phyloP scores from a whole-genome alignment of 2,888 invertebrate species.

The Panopea generosa region DNA sequence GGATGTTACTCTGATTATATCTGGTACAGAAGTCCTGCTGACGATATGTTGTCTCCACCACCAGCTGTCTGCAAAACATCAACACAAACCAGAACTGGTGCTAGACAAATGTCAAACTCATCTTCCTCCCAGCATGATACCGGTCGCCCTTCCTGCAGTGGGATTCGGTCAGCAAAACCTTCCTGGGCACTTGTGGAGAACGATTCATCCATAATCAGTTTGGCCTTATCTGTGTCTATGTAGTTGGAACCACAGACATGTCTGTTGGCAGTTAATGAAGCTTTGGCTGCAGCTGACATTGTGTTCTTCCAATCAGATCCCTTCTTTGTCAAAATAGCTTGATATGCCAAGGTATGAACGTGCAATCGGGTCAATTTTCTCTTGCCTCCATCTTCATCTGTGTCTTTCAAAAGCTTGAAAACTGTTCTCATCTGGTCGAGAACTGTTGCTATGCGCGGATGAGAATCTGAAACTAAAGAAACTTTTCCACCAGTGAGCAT shows the following conservation, averaged over 20 bases:
- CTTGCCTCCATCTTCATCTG: conserved; percentile 82
- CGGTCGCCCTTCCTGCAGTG: conserved; percentile 90
- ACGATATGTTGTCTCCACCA: conserved; percentile 95
- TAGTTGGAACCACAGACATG: conserved; percentile 91
- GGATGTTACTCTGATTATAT: no score
- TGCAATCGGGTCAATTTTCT: conserved; percentile 91
- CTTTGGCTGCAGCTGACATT: conserved; percentile 92
- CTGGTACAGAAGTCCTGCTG: conserved; percentile 90
- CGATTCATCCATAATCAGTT: conserved; percentile 92
- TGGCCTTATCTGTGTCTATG: conserved; percentile 87
- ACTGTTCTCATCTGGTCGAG: conserved; percentile 93
- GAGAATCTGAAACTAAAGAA: conserved; percentile 91
- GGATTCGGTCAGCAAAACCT: conserved; percentile 87
- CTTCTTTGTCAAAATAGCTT: conserved; percentile 91
- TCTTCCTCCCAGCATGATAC: conserved; percentile 93
- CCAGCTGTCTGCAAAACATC: conserved; percentile 93
- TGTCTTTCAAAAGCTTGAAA: conserved; percentile 85
- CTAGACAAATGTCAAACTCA: conserved; percentile 90
- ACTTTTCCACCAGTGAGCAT: conserved; percentile 90
- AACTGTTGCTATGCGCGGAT: conserved; percentile 92
- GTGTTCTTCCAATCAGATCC: conserved; percentile 91
- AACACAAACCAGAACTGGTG: conserved; percentile 94
- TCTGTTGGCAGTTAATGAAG: conserved; percentile 92
- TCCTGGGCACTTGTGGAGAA: conserved; percentile 89
- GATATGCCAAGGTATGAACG: conserved; percentile 95